Evolutionary conservation across 2,888 invertebrate genomes (phyloP).

Genomic region (Strigamia transsilvanica): DNA sequence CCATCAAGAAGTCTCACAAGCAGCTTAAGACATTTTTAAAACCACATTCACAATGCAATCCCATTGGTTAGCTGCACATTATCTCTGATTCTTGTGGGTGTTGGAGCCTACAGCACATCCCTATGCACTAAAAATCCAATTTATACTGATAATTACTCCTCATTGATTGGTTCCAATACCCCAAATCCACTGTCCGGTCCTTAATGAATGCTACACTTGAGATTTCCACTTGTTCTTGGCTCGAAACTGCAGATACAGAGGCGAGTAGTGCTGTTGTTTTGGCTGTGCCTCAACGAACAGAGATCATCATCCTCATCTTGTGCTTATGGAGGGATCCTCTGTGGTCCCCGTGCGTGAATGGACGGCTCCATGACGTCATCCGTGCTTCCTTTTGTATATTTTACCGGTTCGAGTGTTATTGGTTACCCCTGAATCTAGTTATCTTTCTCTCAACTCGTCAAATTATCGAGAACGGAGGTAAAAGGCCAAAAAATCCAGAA

Average conservation of each 20-base stretch:
- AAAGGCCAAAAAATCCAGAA: neutral
- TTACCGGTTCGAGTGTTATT: neutral
- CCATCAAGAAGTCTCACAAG: neutral
- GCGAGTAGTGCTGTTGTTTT: neutral
- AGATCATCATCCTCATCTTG: constrained; percentile 10
- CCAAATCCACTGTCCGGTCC: too few species aligned
- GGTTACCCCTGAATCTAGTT: neutral
- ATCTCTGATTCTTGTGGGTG: neutral
- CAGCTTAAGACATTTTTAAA: neutral
- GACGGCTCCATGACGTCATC: neutral
- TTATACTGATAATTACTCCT: neutral
- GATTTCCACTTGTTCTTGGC: too few species aligned
- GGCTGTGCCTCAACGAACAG: neutral
- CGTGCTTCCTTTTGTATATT: neutral
- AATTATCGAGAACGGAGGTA: too few species aligned
- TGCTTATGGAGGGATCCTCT: neutral
- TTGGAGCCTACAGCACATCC: neutral
- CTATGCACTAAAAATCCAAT: neutral
- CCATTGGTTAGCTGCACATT: neutral
- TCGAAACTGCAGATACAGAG: too few species aligned
- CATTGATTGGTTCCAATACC: neutral
- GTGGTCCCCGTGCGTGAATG: neutral
- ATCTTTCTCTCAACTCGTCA: neutral
- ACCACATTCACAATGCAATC: neutral
- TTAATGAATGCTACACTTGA: too few species aligned